Percentiles rank a stretch among this genome's conserved stretches.
Conservation (phyloP, 1,140 invertebrate genomes). For the Reticulitermes speratus region DNA sequence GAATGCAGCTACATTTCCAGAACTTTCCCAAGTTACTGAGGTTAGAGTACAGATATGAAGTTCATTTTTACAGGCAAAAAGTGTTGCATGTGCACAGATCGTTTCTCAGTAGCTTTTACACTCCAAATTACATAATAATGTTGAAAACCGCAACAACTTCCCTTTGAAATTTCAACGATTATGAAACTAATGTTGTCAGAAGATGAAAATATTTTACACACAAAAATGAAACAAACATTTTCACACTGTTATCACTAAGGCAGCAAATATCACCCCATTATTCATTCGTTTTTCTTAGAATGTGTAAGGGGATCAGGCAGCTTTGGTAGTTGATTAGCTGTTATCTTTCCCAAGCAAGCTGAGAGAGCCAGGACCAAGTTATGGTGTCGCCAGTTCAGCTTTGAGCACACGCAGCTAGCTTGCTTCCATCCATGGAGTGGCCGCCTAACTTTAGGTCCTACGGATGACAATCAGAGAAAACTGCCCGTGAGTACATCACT, state of each 20-base stretch:
- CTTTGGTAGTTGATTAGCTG: not conserved
- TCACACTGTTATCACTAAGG: not conserved
- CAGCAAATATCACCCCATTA: too few relatives aligned
- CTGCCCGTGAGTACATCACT: not conserved
- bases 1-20: too few relatives aligned
- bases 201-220: too few relatives aligned
- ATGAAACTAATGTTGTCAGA: too few relatives aligned
- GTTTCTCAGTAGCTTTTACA: not conserved
- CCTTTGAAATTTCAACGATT: not conserved
- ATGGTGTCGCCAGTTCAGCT: not conserved
- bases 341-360: slow-evolving; percentile 9
- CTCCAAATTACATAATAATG: not conserved
- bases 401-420: not conserved
- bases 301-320: too few relatives aligned
- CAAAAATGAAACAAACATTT: not conserved
- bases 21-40: too few relatives aligned
- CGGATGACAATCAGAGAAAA: not conserved
- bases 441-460: slow-evolving; percentile 3
- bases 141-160: not conserved
- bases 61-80: too few relatives aligned
- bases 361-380: not conserved
- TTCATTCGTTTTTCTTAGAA: too few relatives aligned
- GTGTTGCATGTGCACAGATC: too few relatives aligned
- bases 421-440: not conserved
- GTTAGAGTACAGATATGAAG: too few relatives aligned